These are phyloP conservation scores for Dynastes maya DNA, from an alignment of 2,888 invertebrate species.

Conservation along the genomic window DNA sequence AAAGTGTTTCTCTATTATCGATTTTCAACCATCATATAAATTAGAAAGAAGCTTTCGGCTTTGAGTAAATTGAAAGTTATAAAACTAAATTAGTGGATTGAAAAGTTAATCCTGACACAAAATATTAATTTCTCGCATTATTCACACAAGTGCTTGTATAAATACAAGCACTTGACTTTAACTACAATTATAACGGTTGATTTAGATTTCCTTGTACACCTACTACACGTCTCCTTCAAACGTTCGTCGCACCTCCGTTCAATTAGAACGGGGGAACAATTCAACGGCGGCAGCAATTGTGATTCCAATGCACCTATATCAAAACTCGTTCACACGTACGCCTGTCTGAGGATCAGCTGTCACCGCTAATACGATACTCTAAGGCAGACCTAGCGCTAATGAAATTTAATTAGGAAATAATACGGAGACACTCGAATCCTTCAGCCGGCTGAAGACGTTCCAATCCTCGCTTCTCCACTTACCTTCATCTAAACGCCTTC, in stretches of 20 bases:
- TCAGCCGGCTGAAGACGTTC: neutral
- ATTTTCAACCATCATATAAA: too few species aligned
- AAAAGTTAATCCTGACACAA: too few species aligned
- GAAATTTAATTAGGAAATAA: constrained; percentile 33
- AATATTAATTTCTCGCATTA: too few species aligned
- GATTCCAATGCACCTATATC: constrained; percentile 23
- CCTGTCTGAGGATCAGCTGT: constrained; percentile 25
- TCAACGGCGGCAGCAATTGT: constrained; percentile 44
- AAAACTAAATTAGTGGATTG: too few species aligned
- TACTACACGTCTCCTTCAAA: constrained; percentile 7
- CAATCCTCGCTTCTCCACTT: neutral
- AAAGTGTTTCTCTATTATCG: too few species aligned
- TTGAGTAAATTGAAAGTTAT: too few species aligned
- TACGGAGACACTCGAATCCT: constrained; percentile 12
- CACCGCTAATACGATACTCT: constrained; percentile 31
- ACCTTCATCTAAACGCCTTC: neutral
- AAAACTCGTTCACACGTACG: constrained; percentile 17
- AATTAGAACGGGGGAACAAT: neutral
- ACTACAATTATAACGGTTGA: constrained; percentile 6
- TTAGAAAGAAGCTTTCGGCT: too few species aligned
- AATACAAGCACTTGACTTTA: neutral
- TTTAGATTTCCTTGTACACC: constrained; percentile 6
- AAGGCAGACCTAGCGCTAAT: constrained; percentile 26
- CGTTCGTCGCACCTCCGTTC: neutral
- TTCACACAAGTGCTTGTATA: neutral